Conservation (phyloP, 2,888 invertebrate species). For the Melikaiella ostensackeni region DNA sequence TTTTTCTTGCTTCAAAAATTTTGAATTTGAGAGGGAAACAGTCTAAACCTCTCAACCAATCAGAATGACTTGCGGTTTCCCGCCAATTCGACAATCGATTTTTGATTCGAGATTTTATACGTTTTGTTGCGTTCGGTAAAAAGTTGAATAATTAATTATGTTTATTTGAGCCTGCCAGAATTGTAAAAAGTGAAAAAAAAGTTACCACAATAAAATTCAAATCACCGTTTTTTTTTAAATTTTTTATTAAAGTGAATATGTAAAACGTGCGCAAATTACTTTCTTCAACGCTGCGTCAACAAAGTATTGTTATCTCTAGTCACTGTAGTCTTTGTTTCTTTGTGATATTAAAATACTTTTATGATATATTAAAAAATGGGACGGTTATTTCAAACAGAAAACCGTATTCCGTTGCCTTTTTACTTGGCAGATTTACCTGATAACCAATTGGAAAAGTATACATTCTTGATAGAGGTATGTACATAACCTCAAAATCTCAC, state of each 20-base stretch:
- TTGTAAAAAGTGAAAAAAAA: neutral
- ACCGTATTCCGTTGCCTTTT: neutral
- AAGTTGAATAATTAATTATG: neutral
- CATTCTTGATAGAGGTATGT: neutral
- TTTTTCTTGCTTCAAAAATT: neutral
- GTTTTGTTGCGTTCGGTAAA: neutral
- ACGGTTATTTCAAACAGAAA: neutral
- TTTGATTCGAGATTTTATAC: neutral
- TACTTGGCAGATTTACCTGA: neutral
- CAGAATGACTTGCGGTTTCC: neutral
- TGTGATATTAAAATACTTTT: no score
- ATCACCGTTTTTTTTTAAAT: no score
- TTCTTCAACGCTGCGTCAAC: no score
- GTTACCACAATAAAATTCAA: neutral
- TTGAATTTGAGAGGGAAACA: neutral
- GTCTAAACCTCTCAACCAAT: neutral
- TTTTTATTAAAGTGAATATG: no score
- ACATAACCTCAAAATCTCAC: neutral
- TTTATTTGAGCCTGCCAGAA: neutral
- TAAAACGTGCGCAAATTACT: no score
- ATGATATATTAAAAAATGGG: neutral
- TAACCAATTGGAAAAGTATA: neutral
- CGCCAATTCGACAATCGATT: slow-evolving; percentile 27
- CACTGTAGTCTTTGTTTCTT: no score
- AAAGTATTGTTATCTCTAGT: no score